phyloP scores from a whole-genome alignment of 2,113 vertebrate genomes.

The Vireo altiloquus region DNA sequence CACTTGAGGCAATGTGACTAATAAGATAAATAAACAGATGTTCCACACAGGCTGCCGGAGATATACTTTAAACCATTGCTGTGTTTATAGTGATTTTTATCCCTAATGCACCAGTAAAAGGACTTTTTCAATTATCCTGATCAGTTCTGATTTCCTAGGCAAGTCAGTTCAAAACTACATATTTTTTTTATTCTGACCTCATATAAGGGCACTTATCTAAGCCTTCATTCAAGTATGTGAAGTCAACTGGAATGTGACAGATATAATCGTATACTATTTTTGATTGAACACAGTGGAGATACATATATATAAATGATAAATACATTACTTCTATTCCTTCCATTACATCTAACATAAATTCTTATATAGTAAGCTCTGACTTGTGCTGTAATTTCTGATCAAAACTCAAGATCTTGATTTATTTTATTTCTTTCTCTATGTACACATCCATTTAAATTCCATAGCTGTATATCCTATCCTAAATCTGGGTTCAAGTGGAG shows the following conservation, averaged over 20 bases:
- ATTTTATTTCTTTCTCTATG: neutral
- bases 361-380: neutral
- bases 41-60: neutral
- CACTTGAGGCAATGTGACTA: neutral
- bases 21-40: neutral
- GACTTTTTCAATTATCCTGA: neutral
- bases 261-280: neutral
- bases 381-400: neutral
- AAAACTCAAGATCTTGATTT: neutral
- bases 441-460: neutral
- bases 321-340: neutral
- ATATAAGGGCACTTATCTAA: neutral
- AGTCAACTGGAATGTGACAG: neutral
- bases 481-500: neutral
- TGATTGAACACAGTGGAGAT: neutral
- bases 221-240: neutral
- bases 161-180: neutral
- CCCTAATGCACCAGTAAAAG: neutral
- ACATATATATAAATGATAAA: neutral
- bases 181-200: neutral
- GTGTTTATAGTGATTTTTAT: neutral
- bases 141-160: neutral
- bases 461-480: neutral
- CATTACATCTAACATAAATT: neutral
- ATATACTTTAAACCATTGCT: neutral